Evolutionary conservation across 2,113 vertebrate species (phyloP).

Genomic region (Tiliqua scincoides): DNA sequence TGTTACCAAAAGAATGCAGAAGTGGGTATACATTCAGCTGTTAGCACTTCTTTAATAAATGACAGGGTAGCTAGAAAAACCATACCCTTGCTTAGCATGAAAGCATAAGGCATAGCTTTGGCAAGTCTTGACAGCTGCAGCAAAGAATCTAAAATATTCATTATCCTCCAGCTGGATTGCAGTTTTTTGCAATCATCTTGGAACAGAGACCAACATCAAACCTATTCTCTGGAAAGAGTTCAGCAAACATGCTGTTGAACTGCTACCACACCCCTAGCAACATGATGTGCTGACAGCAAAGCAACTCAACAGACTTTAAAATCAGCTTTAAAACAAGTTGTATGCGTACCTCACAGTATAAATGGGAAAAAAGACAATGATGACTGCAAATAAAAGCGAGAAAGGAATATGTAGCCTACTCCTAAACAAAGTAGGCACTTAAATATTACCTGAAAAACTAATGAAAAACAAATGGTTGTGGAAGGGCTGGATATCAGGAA

Average conservation of each 20-base stretch:
- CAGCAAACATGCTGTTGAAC: neutral
- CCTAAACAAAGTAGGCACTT: neutral
- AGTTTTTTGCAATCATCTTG: neutral
- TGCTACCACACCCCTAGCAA: neutral
- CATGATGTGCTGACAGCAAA: neutral
- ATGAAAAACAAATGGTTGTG: neutral
- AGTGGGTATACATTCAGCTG: neutral
- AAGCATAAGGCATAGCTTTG: neutral
- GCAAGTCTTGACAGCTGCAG: neutral
- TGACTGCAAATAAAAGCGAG: neutral
- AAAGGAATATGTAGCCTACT: neutral
- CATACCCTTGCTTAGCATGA: neutral
- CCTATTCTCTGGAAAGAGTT: too few relatives aligned
- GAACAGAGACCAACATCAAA: neutral
- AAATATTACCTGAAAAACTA: neutral
- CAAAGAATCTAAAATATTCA: neutral
- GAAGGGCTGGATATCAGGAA: too few relatives aligned
- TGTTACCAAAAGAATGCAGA: neutral
- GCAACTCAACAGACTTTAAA: neutral
- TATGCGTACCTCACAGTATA: neutral
- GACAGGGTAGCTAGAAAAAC: too few relatives aligned
- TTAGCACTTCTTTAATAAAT: neutral
- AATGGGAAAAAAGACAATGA: neutral
- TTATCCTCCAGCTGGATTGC: neutral
- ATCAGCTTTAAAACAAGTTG: neutral